These are phyloP conservation scores for Drosophila lini DNA, from an alignment of 1,140 invertebrate species.

Conservation along the genomic window DNA sequence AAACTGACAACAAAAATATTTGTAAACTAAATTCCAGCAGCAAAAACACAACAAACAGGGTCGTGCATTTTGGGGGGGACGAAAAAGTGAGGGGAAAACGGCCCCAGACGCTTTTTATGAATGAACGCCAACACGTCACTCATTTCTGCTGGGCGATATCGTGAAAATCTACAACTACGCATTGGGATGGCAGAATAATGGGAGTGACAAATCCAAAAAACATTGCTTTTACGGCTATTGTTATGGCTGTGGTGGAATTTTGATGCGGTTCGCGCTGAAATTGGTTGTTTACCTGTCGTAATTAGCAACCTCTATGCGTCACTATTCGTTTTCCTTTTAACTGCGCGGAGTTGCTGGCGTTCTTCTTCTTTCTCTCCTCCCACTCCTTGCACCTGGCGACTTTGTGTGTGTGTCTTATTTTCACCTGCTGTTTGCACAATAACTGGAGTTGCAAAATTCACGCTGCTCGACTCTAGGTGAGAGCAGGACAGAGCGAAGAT, in stretches of 20 bases:
- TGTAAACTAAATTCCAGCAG: constrained; percentile 32
- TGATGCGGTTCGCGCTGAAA: neutral
- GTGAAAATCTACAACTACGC: constrained; percentile 42
- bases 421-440: constrained; percentile 50
- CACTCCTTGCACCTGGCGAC: constrained; percentile 17
- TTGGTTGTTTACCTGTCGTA: constrained; percentile 55
- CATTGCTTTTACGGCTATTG: neutral
- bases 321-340: constrained; percentile 23
- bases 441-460: constrained; percentile 26
- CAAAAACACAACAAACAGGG: constrained; percentile 8
- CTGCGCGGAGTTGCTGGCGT: constrained; percentile 27
- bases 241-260: constrained; percentile 18
- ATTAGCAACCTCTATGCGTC: constrained; percentile 59
- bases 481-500: constrained; percentile 23
- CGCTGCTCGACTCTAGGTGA: neutral
- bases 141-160: constrained; percentile 2
- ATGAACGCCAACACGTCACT: constrained; percentile 58
- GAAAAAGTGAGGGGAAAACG: neutral
- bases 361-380: constrained; percentile 23
- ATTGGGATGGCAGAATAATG: constrained; percentile 1
- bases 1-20: constrained; percentile 24
- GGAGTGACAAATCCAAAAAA: constrained; percentile 1
- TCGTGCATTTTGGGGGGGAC: neutral
- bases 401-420: constrained; percentile 23
- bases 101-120: constrained; percentile 63